Base-by-base conservation (phyloP, 2,113 vertebrate species). In the Petroica traversi region DNA sequence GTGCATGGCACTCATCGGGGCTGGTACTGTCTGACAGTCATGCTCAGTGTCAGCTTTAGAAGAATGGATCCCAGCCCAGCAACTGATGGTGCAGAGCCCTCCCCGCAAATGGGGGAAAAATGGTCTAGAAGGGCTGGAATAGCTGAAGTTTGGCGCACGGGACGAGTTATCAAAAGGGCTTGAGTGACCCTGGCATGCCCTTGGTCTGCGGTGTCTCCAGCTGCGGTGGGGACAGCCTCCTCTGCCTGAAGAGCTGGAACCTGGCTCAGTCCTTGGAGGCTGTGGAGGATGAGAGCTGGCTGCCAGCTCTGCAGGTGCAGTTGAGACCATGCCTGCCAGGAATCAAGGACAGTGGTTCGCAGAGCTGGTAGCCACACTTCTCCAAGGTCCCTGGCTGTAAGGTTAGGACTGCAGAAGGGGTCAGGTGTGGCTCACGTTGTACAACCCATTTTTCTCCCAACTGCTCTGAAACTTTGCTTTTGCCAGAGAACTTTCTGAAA, bases 1-100 rank as follows among this genome's bases (percentile, higher is more conserved):
- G 40, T 28, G 36, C 1, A 0, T 22, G 54, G 31, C 34, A 22
- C 1, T 1, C 2, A 0, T n/a, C 2, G 4, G 25, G 33, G 8
- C 11, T 51, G 36, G 14, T 31, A 16, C 11, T 29, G 12, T 38
- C 34, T 7, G 22, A 15, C 1, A 2, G 41, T 54, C 55, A 18
- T 0, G 1, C 54, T 81, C 64, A 5, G 2, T 58, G 13, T 31
- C 2, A 1, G 7, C 3, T 0, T 51, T 26, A 11, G 79, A 58
- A 64, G 33, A 20, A 43, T n/a, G 31, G 17, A 12, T 58, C 48
- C 24, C 19, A 45, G 15, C n/a, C 31, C 9, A 8, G 38, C 1
- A 14, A 55, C 64, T 0, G 0, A 8, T 23, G 48, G 22, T 23
- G 52, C 6, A 3, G 12, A 26, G 23, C 33, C 14, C 8, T 59